Base-by-base conservation (phyloP, 2,888 invertebrate species). In the Onchidella celtica region DNA sequence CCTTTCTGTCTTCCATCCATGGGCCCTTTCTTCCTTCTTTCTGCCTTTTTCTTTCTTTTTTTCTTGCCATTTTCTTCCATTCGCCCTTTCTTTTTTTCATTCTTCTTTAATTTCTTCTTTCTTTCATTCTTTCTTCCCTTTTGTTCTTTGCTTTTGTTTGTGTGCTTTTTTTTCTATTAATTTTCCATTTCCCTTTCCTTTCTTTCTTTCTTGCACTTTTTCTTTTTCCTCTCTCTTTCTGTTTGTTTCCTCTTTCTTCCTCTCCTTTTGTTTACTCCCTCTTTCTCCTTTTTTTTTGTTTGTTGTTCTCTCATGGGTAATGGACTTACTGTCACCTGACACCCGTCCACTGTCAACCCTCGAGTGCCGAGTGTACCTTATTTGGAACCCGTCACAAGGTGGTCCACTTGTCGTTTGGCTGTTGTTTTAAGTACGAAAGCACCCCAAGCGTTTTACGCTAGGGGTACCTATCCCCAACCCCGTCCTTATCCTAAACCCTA, bases 61-160 rank as follows among this genome's bases (percentile, higher is more conserved):
- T 83, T 78, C 79, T 79, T 24, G 81, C 84, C 11, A 81, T 74
- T 24, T 84, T 83, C 57, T 83, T 79, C 14, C 78, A 65, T 57
- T 81, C 83, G 38, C 65, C 79, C 61, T 81, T 84, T 75, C 73
- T 78, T 47, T 69, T 63, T 3, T 63, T 29, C 29, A 29, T 29
- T 63, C 29, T 29, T 63, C 14, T 29, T 63, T 63, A 24, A 29
- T 63, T 29, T 63, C 24, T 3, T 57, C 24, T 24, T 6, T 27
- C 3, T 14, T 63, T 11, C 27, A 9, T 24, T 27, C 24, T 14
- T 0, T 27, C 27, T 24, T 27, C 27, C 29, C 4, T 29, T 63
- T 63, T 9, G 24, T 63, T 6, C 4, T 21, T 6, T 21, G 4
- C 63, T 27, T 63, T 29, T 27, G 4, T 29, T 63, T 63, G 6